phyloP scores from a whole-genome alignment of 1,140 invertebrate species.

The Drosophila chauvacae region DNA sequence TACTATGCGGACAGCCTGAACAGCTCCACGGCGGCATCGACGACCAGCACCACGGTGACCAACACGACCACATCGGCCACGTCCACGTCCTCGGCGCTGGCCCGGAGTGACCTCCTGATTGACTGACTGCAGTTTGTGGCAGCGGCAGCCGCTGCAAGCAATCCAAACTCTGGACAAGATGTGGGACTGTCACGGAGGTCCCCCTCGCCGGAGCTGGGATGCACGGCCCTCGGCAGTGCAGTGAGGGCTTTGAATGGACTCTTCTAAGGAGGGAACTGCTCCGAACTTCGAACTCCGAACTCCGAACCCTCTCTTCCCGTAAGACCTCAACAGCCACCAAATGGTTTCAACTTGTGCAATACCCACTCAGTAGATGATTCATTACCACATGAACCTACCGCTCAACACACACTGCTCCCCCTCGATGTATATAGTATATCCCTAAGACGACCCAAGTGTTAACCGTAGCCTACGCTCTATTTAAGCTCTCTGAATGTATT shows the following conservation, averaged over 20 bases:
- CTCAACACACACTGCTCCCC: conserved; percentile 2
- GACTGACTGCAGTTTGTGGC: conserved; percentile 58
- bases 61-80: conserved; percentile 15
- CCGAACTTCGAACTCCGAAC: neutral
- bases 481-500: conserved; percentile 39
- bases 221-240: conserved; percentile 68
- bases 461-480: conserved; percentile 1
- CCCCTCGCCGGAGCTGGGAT: conserved; percentile 43
- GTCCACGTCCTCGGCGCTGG: conserved; percentile 5
- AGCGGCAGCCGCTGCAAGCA: conserved; percentile 45
- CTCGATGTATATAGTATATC: conserved; percentile 33
- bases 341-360: conserved; percentile 82
- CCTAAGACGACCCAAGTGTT: conserved; percentile 20
- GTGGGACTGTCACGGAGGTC: neutral
- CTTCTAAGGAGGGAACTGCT: conserved; percentile 40
- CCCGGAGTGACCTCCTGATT: conserved; percentile 41
- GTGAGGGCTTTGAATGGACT: conserved; percentile 74
- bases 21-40: conserved; percentile 35
- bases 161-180: conserved; percentile 29
- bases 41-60: conserved; percentile 23
- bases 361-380: conserved; percentile 18
- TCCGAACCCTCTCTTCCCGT: conserved; percentile 10
- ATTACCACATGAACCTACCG: neutral
- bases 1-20: conserved; percentile 81
- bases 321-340: conserved; percentile 50